Conservation (phyloP, 1,140 invertebrate species). For the Drosophila virilis region DNA sequence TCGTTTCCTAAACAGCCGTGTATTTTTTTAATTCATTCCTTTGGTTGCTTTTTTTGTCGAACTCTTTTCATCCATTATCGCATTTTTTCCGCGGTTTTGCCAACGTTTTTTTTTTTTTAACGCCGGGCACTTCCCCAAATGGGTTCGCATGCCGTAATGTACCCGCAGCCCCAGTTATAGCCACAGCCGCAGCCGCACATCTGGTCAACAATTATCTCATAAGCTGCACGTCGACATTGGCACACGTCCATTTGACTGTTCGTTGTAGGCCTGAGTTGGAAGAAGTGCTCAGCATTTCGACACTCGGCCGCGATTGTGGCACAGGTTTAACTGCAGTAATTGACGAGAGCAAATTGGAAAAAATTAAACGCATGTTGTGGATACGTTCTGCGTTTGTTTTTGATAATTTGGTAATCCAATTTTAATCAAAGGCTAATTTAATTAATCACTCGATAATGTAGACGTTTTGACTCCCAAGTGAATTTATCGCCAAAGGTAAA, state of each 20-base stretch:
- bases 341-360: constrained; percentile 32
- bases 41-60: constrained; percentile 19
- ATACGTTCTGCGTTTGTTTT: no score
- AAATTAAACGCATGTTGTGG: constrained; percentile 18
- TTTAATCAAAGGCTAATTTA: constrained; percentile 25
- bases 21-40: constrained; percentile 33
- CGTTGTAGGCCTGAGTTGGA: neutral
- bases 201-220: constrained; percentile 48
- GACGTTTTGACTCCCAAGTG: neutral
- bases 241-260: constrained; percentile 13
- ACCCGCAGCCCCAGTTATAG: neutral
- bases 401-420: constrained; percentile 17
- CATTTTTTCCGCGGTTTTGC: constrained; percentile 32
- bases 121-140: constrained; percentile 3
- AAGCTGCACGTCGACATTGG: constrained; percentile 28
- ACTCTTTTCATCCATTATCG: constrained; percentile 43
- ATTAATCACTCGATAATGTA: constrained; percentile 21
- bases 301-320: neutral
- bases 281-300: neutral
- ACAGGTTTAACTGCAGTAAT: constrained; percentile 20
- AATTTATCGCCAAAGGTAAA: neutral
- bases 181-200: constrained; percentile 23
- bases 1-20: constrained; percentile 2
- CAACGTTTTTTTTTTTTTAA: constrained; percentile 33
- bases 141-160: neutral